These are phyloP conservation scores for Mastigias papua DNA, from an alignment of 30 jellyfish, hydroid and myxozoan species.

Conservation along the genomic window DNA sequence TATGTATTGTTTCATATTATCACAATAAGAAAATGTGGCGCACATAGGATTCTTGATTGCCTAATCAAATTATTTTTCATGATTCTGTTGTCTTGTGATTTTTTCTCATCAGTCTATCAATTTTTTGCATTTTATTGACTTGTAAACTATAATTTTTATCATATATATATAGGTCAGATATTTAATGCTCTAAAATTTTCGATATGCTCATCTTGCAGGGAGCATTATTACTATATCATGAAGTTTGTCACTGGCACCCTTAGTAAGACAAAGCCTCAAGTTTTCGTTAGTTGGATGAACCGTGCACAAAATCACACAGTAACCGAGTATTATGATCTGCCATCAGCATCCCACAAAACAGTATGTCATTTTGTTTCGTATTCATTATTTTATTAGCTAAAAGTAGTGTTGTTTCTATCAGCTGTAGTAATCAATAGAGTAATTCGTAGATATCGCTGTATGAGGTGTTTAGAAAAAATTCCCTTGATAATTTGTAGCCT, in stretches of 20 bases:
- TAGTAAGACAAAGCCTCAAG: slow-evolving; percentile 61
- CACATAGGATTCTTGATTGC: too few relatives aligned
- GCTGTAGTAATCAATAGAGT: background rate
- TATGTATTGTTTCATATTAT: too few relatives aligned
- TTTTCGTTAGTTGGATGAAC: slow-evolving; percentile 96
- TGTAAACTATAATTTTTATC: too few relatives aligned
- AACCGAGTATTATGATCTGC: slow-evolving; percentile 78
- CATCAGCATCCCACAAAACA: slow-evolving; percentile 1
- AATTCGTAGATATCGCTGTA: too few relatives aligned
- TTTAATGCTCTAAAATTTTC: too few relatives aligned
- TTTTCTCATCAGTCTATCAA: too few relatives aligned
- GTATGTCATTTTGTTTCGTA: background rate
- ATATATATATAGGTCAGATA: too few relatives aligned
- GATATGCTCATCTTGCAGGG: slow-evolving; percentile 58
- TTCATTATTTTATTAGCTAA: background rate
- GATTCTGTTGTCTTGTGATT: too few relatives aligned
- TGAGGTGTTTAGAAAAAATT: too few relatives aligned
- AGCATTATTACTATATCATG: slow-evolving; percentile 84
- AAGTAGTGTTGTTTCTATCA: background rate
- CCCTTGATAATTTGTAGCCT: too few relatives aligned
- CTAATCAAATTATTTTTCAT: too few relatives aligned
- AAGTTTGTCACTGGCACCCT: slow-evolving; percentile 66
- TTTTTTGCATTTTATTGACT: background rate
- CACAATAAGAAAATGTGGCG: too few relatives aligned
- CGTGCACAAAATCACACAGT: slow-evolving; percentile 91